A percentile compares a stretch with the other conserved stretches of the same genome.
Evolutionary conservation across 2,888 invertebrate species (phyloP).

Genomic region (Colletes collaris): DNA sequence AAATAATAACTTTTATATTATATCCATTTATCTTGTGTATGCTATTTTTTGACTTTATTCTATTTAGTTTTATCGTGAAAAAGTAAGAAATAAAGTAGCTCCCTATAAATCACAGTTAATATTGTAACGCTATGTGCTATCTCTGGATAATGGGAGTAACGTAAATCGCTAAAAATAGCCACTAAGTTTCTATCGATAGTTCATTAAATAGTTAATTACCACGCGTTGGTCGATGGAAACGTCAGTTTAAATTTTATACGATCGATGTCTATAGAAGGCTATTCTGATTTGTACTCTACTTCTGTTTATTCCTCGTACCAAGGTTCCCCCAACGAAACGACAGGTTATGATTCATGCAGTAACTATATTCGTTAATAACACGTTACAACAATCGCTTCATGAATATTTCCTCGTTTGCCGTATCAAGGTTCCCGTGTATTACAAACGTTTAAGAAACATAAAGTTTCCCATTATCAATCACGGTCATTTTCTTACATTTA

Average conservation of each 20-base stretch:
- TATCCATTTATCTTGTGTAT: background rate
- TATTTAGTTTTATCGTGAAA: too few species aligned
- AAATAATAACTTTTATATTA: too few species aligned
- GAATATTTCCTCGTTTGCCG: slow-evolving; percentile 44
- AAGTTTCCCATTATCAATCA: slow-evolving; percentile 17
- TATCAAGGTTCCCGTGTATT: slow-evolving; percentile 18
- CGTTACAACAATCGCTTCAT: slow-evolving; percentile 50
- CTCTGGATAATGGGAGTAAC: background rate
- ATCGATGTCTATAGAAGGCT: background rate
- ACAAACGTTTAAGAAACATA: background rate
- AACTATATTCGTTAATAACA: slow-evolving; percentile 51
- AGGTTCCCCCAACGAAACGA: slow-evolving; percentile 26
- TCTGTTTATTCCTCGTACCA: slow-evolving; percentile 25
- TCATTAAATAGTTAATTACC: slow-evolving; percentile 11
- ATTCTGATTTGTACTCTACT: slow-evolving; percentile 29
- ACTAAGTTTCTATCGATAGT: background rate
- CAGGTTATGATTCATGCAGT: slow-evolving; percentile 39
- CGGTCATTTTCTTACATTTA: background rate
- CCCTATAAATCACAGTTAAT: background rate
- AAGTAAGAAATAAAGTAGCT: background rate
- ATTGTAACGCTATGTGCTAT: too few species aligned
- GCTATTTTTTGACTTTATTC: too few species aligned
- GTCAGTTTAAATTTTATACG: slow-evolving; percentile 12
- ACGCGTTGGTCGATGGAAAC: background rate
- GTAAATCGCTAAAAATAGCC: background rate